A percentile compares a stretch with the other conserved stretches of the same genome.
These are phyloP conservation scores for Eurytoma californica DNA, from an alignment of 2,888 invertebrate species.

Conservation along the genomic window DNA sequence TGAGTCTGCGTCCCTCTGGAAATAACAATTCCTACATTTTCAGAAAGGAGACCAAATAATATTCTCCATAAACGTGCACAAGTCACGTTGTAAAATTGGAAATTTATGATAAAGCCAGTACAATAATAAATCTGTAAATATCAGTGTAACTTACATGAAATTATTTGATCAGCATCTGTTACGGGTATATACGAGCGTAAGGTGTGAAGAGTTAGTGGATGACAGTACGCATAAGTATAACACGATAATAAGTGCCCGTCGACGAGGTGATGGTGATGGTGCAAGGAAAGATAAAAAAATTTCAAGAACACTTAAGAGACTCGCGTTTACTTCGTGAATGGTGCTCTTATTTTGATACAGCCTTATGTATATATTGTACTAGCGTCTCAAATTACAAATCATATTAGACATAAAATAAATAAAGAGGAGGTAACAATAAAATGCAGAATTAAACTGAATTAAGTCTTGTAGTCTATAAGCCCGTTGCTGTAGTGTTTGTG, in stretches of 20 bases:
- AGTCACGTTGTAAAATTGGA: conserved; percentile 14
- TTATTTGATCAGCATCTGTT: conserved; percentile 20
- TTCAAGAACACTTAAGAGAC: conserved; percentile 45
- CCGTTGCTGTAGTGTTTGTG: not conserved
- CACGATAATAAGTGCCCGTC: conserved; percentile 21
- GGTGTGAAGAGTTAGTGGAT: conserved; percentile 38
- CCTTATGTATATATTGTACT: conserved; percentile 55
- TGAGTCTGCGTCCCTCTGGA: not conserved
- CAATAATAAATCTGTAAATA: conserved; percentile 44
- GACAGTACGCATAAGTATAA: conserved; percentile 34
- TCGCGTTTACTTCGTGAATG: conserved; percentile 52
- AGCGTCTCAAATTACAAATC: conserved; percentile 42
- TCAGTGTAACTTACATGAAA: conserved; percentile 31
- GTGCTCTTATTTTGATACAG: conserved; percentile 58
- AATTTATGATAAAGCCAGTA: conserved; percentile 25
- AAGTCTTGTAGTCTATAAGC: conserved; percentile 1
- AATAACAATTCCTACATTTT: no score
- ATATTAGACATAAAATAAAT: conserved; percentile 33
- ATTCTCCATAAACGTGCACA: conserved; percentile 21
- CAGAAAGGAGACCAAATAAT: conserved; percentile 18
- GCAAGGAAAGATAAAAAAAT: conserved; percentile 28
- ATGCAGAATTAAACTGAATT: conserved; percentile 22
- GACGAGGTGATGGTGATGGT: conserved; percentile 15
- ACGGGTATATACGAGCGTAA: conserved; percentile 36
- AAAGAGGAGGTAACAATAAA: conserved; percentile 35